These are phyloP conservation scores for Pandion haliaetus DNA, from an alignment of 2,113 vertebrate genomes.

Conservation along the genomic window DNA sequence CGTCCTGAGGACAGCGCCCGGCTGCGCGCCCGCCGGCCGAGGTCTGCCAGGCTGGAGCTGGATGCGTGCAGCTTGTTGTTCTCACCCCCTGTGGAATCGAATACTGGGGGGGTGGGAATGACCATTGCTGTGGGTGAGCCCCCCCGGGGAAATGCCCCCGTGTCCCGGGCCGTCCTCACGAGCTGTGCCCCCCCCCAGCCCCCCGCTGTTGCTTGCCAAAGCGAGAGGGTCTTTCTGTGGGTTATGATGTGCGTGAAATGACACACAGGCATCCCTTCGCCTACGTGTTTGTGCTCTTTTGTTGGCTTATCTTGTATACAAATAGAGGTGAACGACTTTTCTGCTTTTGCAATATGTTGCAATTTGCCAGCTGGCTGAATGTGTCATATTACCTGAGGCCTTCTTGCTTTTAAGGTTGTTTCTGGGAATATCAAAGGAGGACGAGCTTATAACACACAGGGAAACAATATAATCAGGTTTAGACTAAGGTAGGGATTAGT, in stretches of 20 bases:
- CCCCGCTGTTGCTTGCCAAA: background rate
- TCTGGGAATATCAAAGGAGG: background rate
- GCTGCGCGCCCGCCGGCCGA: background rate
- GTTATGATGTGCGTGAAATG: background rate
- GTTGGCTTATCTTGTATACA: background rate
- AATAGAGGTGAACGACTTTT: background rate
- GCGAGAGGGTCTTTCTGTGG: background rate
- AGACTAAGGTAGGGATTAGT: background rate
- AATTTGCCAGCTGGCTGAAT: conserved; percentile 7
- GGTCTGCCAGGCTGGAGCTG: background rate
- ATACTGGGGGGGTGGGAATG: no score
- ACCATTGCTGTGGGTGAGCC: background rate
- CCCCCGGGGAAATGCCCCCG: background rate
- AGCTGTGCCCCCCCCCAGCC: background rate
- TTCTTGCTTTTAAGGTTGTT: conserved; percentile 3
- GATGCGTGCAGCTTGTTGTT: background rate
- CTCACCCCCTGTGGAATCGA: background rate
- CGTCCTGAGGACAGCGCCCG: background rate
- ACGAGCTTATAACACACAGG: background rate
- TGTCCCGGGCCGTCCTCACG: background rate
- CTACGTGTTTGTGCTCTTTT: background rate
- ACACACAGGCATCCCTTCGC: background rate
- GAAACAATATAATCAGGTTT: background rate
- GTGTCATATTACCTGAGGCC: conserved; percentile 35
- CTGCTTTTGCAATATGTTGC: background rate